Base-by-base conservation (phyloP, 2,113 vertebrate species). In the Fulmarus glacialis region DNA sequence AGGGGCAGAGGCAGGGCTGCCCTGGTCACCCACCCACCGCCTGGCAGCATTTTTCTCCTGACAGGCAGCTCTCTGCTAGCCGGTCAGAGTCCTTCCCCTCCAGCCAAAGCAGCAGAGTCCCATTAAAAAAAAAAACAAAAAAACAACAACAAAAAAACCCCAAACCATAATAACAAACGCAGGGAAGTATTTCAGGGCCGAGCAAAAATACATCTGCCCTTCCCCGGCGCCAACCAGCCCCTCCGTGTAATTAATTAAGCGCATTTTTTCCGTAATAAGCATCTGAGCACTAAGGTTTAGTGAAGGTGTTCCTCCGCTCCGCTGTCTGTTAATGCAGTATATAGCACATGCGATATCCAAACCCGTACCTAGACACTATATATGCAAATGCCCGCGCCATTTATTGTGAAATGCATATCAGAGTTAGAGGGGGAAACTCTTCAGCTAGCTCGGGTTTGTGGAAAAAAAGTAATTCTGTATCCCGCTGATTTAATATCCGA, bases 401-500 rank as follows among this genome's bases (percentile, higher is more conserved):
- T 94, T 95, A 82, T 91, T 93, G 94, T 81, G 91, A 87, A 95
- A 93, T 47, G 94, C 87, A 27, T 74, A 95, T 84, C 93, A 42
- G 93, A 94, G 87, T 94, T 93, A 59, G 87, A 96, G 80, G 48
- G 80, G 23, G 45, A 79, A 77, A 74, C 81, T 87, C 63, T 73
- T 97, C 80, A 40, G 91, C 83, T 27, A 60, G 80, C 95, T 91
- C 47, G 58, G 59, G 68, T 82, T 89, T 42, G 92, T 38, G 93
- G 64, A 4, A 58, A 68, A 83, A 95, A 96, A 96, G 93, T 88
- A 94, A 80, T 97, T 97, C 97, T 85, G 90, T 72, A 93, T 95
- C 98, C 97, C 86, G 97, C 97, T 95, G 97, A 82, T 97, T 98
- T 97, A 97, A 97, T 96, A 96, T 92, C 96, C 86, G 92, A 97